Evolutionary conservation across 2,888 invertebrate species (phyloP).

Genomic region (Rapana venosa): DNA sequence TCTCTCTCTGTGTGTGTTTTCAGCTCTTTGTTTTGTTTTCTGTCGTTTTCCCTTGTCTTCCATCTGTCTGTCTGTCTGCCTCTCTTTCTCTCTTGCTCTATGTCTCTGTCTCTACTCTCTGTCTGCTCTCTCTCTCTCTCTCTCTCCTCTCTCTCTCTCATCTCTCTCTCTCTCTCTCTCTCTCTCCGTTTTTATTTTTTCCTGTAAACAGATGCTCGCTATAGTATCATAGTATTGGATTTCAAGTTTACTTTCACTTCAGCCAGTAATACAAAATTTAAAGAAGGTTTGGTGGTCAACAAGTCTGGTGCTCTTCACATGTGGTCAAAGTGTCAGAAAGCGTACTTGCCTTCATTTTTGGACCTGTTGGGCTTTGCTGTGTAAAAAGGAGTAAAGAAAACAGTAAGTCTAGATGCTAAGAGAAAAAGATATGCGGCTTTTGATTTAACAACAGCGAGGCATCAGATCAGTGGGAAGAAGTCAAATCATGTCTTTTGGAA

Average conservation of each 20-base stretch:
- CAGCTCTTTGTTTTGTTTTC: background rate
- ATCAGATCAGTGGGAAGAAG: no score
- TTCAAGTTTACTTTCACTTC: background rate
- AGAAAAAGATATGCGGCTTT: no score
- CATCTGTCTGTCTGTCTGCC: background rate
- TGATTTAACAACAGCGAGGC: no score
- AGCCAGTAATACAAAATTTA: no score
- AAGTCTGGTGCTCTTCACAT: background rate
- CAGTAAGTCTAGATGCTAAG: no score
- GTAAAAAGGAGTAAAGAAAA: no score
- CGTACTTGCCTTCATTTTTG: background rate
- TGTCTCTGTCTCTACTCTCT: constrained; percentile 11
- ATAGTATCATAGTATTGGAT: background rate
- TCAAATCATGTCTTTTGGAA: no score
- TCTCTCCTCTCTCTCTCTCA: constrained; percentile 3
- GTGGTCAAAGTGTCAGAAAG: constrained; percentile 6
- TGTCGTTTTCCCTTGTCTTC: background rate
- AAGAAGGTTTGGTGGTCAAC: background rate
- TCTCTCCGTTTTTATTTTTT: background rate
- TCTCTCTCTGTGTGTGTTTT: background rate
- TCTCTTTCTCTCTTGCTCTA: background rate
- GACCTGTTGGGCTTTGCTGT: no score
- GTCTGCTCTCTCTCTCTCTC: background rate
- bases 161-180: background rate
- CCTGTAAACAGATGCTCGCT: background rate